A percentile compares a stretch with the other conserved stretches of the same genome.
phyloP scores from a whole-genome alignment of 2,888 invertebrate genomes.

The Xestobium rufovillosum region DNA sequence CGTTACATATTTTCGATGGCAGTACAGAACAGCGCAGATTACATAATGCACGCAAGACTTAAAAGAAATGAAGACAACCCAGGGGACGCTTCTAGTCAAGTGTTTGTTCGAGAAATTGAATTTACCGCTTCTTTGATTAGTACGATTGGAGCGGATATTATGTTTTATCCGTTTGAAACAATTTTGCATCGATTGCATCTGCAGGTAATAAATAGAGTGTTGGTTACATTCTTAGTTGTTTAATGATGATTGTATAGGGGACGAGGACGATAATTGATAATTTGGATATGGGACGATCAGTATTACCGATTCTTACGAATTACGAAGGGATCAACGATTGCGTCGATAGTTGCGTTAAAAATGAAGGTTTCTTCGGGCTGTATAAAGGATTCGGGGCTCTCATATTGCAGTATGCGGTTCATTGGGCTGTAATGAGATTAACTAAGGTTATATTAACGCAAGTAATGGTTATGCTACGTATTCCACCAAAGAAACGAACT shows the following conservation, averaged over 20 bases:
- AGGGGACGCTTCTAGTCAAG: constrained; percentile 53
- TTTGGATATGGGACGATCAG: constrained; percentile 86
- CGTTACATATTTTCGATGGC: constrained; percentile 78
- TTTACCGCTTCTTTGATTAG: constrained; percentile 76
- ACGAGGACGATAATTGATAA: constrained; percentile 97
- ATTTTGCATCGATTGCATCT: constrained; percentile 78
- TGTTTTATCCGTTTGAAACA: constrained; percentile 93
- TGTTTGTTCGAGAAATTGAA: constrained; percentile 62
- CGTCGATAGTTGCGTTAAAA: constrained; percentile 72
- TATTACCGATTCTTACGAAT: constrained; percentile 86
- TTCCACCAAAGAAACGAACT: constrained; percentile 28
- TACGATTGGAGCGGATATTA: constrained; percentile 75
- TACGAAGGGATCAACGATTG: constrained; percentile 90
- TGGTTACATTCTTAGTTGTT: constrained; percentile 41
- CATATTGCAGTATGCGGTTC: constrained; percentile 80
- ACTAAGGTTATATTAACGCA: constrained; percentile 57
- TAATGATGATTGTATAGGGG: constrained; percentile 69
- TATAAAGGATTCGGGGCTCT: constrained; percentile 98
- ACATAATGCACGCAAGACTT: constrained; percentile 53
- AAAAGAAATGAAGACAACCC: constrained; percentile 43
- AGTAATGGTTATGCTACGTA: constrained; percentile 31
- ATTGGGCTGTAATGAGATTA: constrained; percentile 71
- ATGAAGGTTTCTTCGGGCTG: constrained; percentile 80
- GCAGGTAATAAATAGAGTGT: constrained; percentile 35
- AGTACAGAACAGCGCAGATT: constrained; percentile 54